Percentiles rank a stretch among this genome's conserved stretches.
Evolutionary conservation across 2,113 vertebrate genomes (phyloP).

Genomic region (Ammodramus savannarum): DNA sequence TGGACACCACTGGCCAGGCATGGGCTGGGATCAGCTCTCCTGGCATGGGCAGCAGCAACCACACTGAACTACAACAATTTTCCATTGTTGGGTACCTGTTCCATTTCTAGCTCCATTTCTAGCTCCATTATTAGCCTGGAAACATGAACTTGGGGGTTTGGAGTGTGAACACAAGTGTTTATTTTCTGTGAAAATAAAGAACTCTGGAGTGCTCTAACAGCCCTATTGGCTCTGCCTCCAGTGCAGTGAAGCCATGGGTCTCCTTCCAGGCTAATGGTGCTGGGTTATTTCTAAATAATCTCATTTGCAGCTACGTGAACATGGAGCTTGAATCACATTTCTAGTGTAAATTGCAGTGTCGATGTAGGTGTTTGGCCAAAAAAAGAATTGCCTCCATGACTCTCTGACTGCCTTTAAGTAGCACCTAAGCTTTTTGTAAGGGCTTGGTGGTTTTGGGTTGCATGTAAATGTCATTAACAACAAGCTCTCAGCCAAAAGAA

Average conservation of each 20-base stretch:
- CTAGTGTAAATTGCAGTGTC: neutral
- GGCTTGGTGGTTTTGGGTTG: constrained; percentile 46
- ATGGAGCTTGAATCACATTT: neutral
- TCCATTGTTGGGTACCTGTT: neutral
- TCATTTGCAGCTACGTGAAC: neutral
- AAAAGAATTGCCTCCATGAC: constrained; percentile 39
- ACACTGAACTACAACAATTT: neutral
- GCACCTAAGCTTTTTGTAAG: constrained; percentile 52
- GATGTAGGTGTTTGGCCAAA: constrained; percentile 35
- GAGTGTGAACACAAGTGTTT: constrained; percentile 10
- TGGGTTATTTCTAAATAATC: constrained; percentile 29
- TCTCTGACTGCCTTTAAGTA: constrained; percentile 62
- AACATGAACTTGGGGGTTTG: neutral
- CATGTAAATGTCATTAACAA: constrained; percentile 61
- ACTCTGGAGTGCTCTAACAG: neutral
- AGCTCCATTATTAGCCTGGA: neutral
- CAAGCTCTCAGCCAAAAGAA: constrained; percentile 48
- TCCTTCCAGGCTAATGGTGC: neutral
- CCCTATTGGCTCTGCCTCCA: constrained; percentile 2
- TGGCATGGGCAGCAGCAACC: accelerated
- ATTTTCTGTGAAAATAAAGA: constrained; percentile 55
- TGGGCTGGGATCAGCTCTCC: neutral
- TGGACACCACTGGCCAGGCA: accelerated
- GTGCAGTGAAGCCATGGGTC: neutral
- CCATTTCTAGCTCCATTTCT: neutral